phyloP scores from a whole-genome alignment of 2,888 invertebrate species.

The Eupithecia pulchellata region DNA sequence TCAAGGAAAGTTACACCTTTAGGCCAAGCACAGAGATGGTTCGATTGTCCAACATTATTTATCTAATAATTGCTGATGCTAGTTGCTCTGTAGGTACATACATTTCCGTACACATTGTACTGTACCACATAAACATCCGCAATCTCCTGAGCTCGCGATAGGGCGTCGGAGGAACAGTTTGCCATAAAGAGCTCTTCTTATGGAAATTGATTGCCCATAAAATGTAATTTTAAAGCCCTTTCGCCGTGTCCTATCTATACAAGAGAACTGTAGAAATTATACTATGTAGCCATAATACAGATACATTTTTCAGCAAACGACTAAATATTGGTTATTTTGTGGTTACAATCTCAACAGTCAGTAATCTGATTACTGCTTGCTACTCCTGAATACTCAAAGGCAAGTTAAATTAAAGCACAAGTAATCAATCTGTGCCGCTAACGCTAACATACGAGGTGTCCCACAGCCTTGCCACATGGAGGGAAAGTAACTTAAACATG shows the following conservation, averaged over 20 bases:
- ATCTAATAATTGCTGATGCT: neutral
- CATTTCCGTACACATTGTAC: neutral
- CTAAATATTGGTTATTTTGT: neutral
- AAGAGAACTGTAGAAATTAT: neutral
- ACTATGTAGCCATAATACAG: neutral
- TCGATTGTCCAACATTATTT: too few species aligned
- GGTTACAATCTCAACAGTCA: neutral
- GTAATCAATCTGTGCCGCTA: too few species aligned
- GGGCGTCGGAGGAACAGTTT: constrained; percentile 18
- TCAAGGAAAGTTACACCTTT: too few species aligned
- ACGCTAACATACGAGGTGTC: too few species aligned
- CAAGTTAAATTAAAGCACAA: too few species aligned
- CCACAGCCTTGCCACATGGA: too few species aligned
- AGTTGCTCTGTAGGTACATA: neutral
- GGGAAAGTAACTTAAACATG: too few species aligned
- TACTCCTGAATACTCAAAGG: neutral
- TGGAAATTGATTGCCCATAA: constrained; percentile 37
- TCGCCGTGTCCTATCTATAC: constrained; percentile 26
- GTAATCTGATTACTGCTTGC: neutral
- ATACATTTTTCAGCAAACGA: neutral
- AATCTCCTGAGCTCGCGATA: constrained; percentile 13
- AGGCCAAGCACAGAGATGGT: too few species aligned
- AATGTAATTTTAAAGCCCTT: constrained; percentile 33
- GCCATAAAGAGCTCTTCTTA: constrained; percentile 32
- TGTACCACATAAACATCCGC: constrained; percentile 3